Evolutionary conservation across 2,113 vertebrate genomes (phyloP).

Genomic region (Agapornis roseicollis): DNA sequence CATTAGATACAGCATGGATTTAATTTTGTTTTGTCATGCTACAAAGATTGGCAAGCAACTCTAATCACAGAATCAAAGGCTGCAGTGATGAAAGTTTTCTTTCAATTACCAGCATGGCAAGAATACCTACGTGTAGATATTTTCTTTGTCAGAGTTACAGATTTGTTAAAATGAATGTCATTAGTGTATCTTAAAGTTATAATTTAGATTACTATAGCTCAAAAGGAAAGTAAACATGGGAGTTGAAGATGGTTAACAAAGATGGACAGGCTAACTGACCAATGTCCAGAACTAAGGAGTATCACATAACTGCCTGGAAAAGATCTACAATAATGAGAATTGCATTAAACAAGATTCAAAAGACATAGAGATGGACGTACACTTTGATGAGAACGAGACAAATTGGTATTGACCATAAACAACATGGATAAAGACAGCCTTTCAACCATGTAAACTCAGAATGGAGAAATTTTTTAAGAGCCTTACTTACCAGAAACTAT

Average conservation of each 20-base stretch:
- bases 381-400: background rate
- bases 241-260: background rate
- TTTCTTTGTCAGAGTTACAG: background rate
- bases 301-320: background rate
- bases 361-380: rapidly evolving
- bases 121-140: background rate
- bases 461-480: background rate
- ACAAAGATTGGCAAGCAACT: background rate
- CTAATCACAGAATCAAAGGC: background rate
- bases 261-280: rapidly evolving
- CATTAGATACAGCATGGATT: conserved; percentile 9
- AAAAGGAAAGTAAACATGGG: background rate
- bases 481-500: background rate
- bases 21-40: background rate
- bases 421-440: background rate
- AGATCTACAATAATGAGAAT: background rate
- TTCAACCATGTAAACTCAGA: background rate
- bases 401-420: background rate
- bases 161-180: background rate
- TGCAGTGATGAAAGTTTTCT: background rate
- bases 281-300: background rate
- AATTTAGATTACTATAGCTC: background rate
- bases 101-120: background rate
- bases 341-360: background rate
- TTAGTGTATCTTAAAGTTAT: background rate